A percentile compares a stretch with the other conserved stretches of the same genome.
Conservation (phyloP, 2,888 invertebrate genomes). For the Phyllotreta cruciferae region DNA sequence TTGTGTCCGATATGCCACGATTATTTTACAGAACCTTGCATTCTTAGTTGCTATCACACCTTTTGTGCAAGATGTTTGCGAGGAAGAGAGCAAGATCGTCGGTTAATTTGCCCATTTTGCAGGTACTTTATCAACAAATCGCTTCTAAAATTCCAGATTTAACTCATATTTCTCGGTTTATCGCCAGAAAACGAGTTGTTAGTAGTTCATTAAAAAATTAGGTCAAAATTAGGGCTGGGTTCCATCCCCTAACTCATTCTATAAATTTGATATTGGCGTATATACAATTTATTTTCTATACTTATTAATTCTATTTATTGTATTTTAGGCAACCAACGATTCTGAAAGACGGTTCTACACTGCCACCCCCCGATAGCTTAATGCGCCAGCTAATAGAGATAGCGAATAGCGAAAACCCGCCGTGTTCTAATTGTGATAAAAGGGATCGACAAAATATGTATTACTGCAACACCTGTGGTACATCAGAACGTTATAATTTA, state of each 20-base stretch:
- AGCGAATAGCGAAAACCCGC: constrained; percentile 74
- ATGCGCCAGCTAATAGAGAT: constrained; percentile 75
- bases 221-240: constrained; percentile 1
- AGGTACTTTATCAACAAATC: constrained; percentile 61
- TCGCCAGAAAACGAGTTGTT: not conserved
- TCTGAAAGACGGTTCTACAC: constrained; percentile 67
- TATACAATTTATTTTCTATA: not conserved
- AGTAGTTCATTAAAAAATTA: constrained; percentile 2
- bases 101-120: constrained; percentile 72
- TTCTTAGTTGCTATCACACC: constrained; percentile 73
- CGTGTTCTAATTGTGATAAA: constrained; percentile 81
- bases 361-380: constrained; percentile 71
- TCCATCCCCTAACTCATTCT: not conserved
- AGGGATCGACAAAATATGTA: constrained; percentile 73
- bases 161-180: not conserved
- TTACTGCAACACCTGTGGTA: constrained; percentile 81
- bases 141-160: too few species aligned
- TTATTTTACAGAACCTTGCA: constrained; percentile 72
- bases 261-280: not conserved
- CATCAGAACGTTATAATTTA: constrained; percentile 39
- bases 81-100: constrained; percentile 67
- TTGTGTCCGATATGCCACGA: constrained; percentile 73
- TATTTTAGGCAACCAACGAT: constrained; percentile 64
- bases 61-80: constrained; percentile 73
- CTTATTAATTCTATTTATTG: constrained; percentile 1